Evolutionary conservation across 1,140 invertebrate genomes (phyloP), one percentile per base, ranked within the genome.

Genomic region (Calliphora vicina): DNA sequence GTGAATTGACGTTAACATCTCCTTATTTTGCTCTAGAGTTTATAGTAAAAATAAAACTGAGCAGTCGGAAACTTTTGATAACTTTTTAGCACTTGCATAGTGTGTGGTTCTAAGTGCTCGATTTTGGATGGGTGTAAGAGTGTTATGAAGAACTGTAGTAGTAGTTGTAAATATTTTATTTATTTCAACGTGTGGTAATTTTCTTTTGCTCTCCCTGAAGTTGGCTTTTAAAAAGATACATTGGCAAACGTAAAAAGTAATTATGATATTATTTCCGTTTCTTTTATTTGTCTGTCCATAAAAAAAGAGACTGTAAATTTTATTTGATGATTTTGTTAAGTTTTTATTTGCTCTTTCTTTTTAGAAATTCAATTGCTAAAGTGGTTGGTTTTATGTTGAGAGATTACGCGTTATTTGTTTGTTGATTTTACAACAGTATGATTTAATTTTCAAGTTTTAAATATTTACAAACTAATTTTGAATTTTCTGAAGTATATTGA

Each of bases 241-340:
- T 8, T 8, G 4, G 45, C 5, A 50, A n/a, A 50, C 45, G 45
- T 50, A 50, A 67, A 25, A 20, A 10, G 6, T 67, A 67, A 67
- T 67, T 67, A 67, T 67, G 61, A 23, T 67, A 67, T 67, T 67
- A 67, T 67, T 57, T 67, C 9, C n/a, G 61, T 67, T 67, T 20
- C 6, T 67, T 67, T 23, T 67, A 67, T 10, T 23, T 20, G 9
- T 67, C 23, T 67, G 23, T 20, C 20, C n/a, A 5, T 67, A 67
- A 67, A n/a, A n/a, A 10, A n/a, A 57, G n/a, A 5, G 23, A 23
- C 9, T 8, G 9, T 3, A n/a, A n/a, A 0, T 57, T 57, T 57
- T 57, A 17, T 67, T 67, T 25, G 10, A 23, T 67, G 61, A 23
- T 67, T 67, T 67, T 17, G 12, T 50, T 50, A 12, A 50, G 8